Evolutionary conservation across 2,113 vertebrate genomes (phyloP), one percentile per base, ranked within the genome.

Genomic region (Lophura nycthemera): DNA sequence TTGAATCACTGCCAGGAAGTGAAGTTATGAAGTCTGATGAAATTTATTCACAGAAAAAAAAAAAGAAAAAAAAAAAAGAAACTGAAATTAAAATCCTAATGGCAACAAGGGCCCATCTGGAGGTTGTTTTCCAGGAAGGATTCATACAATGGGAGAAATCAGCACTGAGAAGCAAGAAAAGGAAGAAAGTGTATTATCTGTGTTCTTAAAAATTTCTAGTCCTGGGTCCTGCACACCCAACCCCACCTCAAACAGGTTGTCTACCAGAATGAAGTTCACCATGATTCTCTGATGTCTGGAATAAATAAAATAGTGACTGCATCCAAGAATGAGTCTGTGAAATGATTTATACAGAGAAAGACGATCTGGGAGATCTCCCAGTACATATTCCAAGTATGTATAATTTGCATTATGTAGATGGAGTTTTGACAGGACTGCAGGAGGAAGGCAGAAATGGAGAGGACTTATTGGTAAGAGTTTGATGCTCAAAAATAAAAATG

Each of bases 61-160:
- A 21, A 15, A 8, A 73, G 59, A 77, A 69, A 43, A 27, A 34
- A 66, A 36, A 36, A 36, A 36, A 36, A 36, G 36, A 36, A 36
- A 67, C 6, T 27, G 25, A 52, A 27, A 27, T 15, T 27, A 54
- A 79, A 70, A 40, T 17, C 16, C 24, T 38, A 12, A 18, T 3
- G 32, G 29, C 24, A 42, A 34, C 1, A 1, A 47, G 5, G 40
- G 3, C 2, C 15, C 8, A 40, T 1, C 2, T 52, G 56, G 47
- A 2, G 10, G 12, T 40, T 59, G 29, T 5, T 80, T 54, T 88
- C 12, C 4, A 2, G 22, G n/a, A 80, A 76, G 19, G 8, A 52
- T 13, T 34, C 40, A 10, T 4, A 30, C 19, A 6, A 13, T 29
- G 30, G 38, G 25, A 80, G 32, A 71, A 79, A 86, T 50, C 8